Evolutionary conservation across 2,113 vertebrate genomes (phyloP), one percentile per base, ranked within the genome.

Genomic region (Cinclus cinclus): DNA sequence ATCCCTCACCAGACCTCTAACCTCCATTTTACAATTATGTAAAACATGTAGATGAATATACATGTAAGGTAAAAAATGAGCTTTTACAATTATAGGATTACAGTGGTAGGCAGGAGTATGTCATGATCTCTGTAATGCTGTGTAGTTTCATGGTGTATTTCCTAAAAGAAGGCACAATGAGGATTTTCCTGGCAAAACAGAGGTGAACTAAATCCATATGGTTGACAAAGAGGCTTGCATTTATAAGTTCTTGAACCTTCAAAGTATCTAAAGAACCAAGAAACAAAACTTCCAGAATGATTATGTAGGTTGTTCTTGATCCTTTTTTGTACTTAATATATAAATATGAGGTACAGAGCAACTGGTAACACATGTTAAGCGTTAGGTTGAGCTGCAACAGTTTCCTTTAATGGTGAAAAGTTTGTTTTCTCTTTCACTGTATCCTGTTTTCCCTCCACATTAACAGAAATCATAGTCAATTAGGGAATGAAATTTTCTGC

Each of bases 401-500:
- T 78, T 80, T 85, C 17, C 11, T 83, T 78, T 39, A 65, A 47
- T n/a, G 35, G 15, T 19, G 8, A 76, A 42, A 74, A 67, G 1
- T 77, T 89, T 85, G 11, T 14, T 82, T 80, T 83, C 55, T 59
- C 2, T 73, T 89, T 69, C 55, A 35, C 24, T 70, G 22, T 35
- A 21, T 70, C 30, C 8, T 21, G 28, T 83, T 96, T 89, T 24
- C 31, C 20, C 30, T 58, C 13, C 7, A 28, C 21, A 28, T 62
- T 59, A 74, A 56, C 55, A 49, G 59, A 94, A 83, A 80, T 77
- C 64, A 22, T 6, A 52, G 9, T 50, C 31, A 75, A 46, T 60
- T 52, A 95, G 85, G 49, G 67, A 83, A 94, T 94, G 47, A 74
- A 91, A 84, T 96, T 96, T 97, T 92, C 62, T 58, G 46, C 63